Evolutionary conservation across 2,113 vertebrate species (phyloP).

Genomic region (Erythrolamprus reginae): DNA sequence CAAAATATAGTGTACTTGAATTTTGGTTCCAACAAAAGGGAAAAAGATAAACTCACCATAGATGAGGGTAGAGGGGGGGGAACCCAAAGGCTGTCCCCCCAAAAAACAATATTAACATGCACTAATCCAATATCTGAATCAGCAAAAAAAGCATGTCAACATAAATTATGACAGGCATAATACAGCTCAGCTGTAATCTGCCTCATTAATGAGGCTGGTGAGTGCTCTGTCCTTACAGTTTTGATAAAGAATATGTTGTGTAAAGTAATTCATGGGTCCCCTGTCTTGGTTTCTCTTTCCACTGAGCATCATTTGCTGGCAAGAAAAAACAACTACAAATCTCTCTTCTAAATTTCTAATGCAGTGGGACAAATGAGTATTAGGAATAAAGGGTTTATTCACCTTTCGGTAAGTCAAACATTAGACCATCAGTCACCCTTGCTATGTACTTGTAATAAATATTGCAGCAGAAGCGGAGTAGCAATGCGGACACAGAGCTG

Average conservation of each 20-base stretch:
- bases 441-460: background rate
- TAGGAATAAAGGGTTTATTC: background rate
- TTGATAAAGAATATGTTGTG: background rate
- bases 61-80: background rate
- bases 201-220: background rate
- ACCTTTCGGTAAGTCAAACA: background rate
- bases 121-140: background rate
- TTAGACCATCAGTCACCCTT: background rate
- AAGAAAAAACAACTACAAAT: background rate
- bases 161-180: background rate
- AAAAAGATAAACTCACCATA: background rate
- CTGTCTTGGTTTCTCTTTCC: background rate
- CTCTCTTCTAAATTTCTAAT: background rate
- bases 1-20: background rate
- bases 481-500: no score
- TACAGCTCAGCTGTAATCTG: background rate
- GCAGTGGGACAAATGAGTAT: background rate
- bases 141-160: background rate
- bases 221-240: background rate
- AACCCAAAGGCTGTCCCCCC: no score
- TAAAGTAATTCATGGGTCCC: background rate
- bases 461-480: no score
- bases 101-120: background rate
- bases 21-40: background rate
- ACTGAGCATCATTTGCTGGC: background rate